Percentiles rank a stretch among this genome's conserved stretches.
These are phyloP conservation scores for Dolichoris vasculosae DNA, from an alignment of 1,140 invertebrate genomes.

Conservation along the genomic window DNA sequence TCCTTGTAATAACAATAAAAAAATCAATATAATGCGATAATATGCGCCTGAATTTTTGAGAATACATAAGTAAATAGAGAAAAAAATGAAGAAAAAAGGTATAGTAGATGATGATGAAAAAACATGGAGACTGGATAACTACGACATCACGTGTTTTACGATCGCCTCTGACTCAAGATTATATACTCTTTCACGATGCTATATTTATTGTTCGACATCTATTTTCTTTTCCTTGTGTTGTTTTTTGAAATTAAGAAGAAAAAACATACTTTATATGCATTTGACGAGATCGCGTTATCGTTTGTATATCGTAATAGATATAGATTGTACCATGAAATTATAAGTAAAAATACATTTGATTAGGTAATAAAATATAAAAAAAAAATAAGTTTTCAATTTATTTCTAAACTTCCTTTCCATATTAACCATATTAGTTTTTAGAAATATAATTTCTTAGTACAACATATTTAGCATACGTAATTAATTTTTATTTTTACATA, in stretches of 20 bases:
- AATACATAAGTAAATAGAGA: conserved; percentile 9
- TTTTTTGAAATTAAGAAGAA: conserved; percentile 56
- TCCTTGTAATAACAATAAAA: conserved; percentile 38
- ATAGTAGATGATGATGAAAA: conserved; percentile 26
- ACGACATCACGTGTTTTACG: conserved; percentile 51
- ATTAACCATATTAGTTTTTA: background rate
- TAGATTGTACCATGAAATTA: conserved; percentile 76
- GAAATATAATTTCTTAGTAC: background rate
- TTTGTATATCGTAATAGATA: conserved; percentile 75
- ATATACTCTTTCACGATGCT: conserved; percentile 51
- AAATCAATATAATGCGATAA: conserved; percentile 31
- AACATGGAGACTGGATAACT: conserved; percentile 48
- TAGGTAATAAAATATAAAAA: conserved; percentile 71
- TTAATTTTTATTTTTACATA: too few relatives aligned
- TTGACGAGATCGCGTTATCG: conserved; percentile 70
- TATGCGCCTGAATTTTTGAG: conserved; percentile 44
- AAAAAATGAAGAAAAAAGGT: conserved; percentile 25
- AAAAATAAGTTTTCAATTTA: conserved; percentile 19
- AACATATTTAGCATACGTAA: too few relatives aligned
- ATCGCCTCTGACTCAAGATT: conserved; percentile 52
- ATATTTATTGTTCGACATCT: conserved; percentile 62
- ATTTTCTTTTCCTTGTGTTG: conserved; percentile 58
- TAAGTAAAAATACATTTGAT: conserved; percentile 76
- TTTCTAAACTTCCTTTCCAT: background rate
- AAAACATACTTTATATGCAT: conserved; percentile 58